Evolutionary conservation across 2,113 vertebrate genomes (phyloP).

Genomic region (Pterophyllum scalare): DNA sequence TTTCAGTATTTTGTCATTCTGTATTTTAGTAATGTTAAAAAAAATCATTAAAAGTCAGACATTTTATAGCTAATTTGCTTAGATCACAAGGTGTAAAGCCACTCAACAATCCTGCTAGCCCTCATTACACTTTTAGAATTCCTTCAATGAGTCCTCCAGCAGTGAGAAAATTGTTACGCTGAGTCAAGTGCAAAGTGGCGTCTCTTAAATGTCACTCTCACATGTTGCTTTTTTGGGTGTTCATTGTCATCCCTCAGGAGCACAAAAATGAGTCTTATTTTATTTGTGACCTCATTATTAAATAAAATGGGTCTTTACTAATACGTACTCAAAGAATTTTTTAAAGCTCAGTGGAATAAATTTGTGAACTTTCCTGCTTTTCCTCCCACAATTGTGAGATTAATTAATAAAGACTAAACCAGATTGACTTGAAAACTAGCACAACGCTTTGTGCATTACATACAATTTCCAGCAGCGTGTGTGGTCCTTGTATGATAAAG

Average conservation of each 20-base stretch:
- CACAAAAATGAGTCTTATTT: background rate
- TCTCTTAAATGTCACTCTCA: conserved; percentile 67
- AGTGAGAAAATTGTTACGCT: conserved; percentile 5
- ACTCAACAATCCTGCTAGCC: conserved; percentile 26
- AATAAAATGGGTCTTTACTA: conserved; percentile 24
- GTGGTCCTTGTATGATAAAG: conserved; percentile 19
- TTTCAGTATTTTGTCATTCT: conserved; percentile 26
- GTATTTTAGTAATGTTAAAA: conserved; percentile 20
- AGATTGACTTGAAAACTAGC: background rate
- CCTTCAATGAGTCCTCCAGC: conserved; percentile 31
- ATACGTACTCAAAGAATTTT: background rate
- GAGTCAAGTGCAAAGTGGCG: conserved; percentile 21
- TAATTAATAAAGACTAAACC: background rate
- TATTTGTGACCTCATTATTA: background rate
- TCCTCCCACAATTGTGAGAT: background rate
- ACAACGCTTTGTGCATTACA: background rate
- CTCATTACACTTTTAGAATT: conserved; percentile 38
- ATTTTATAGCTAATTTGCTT: conserved; percentile 59
- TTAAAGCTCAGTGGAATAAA: background rate
- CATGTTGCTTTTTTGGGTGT: conserved; percentile 59
- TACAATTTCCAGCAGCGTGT: background rate
- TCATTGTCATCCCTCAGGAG: conserved; percentile 54
- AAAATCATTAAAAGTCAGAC: too few species aligned
- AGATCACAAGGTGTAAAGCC: conserved; percentile 31
- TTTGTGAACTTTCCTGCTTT: background rate